Base-by-base conservation (phyloP, 53 echinoderm and acorn worm species). In the Mesocentrotus franciscanus region DNA sequence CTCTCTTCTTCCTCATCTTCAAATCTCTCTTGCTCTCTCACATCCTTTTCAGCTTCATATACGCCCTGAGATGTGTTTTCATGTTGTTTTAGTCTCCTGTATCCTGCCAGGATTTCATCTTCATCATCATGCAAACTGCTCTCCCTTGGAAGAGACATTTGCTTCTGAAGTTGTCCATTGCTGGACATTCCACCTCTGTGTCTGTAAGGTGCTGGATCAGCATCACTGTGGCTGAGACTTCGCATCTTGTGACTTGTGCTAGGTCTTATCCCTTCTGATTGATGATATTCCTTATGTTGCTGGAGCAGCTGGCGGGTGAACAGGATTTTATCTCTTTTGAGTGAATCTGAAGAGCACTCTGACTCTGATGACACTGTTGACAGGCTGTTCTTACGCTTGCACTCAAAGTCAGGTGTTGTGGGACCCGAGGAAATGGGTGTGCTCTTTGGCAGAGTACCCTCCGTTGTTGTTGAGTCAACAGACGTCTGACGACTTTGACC, bases 381-480 rank as follows among this genome's bases (percentile, higher is more conserved):
- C 42, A 95, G 97, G 78, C 96, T 97, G 92, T 97, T 96, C 79
- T 96, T 90, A 11, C 96, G 92, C 57, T 93, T 93, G 59, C 96
- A 92, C 35, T 97, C 97, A 18, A 96, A 97, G 49, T 98, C 98
- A 17, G 98, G 96, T 33, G 97, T 97, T 72, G 97, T 98, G 9
- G 98, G 97, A 1, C 96, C 95, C n/a, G 98, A 98, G 49, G 98
- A 98, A n/a, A 97, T 95, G 14, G 98, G 97, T 22, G 97, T 98
- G 93, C 98, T 98, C 72, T 98, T 98, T 78, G 98, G 98, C 76
- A 98, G 93, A 20, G 98, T 97, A 85, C 96, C 96, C 76, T 98
- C 98, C 60, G 98, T 98, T 0, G 98, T 98, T 59, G 90, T 96
- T 33, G 98, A 98, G 94, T 98, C 98, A 61, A 98, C 90, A 0